Evolutionary conservation across 2,797 vertebrate species (phyloP).

Genomic region (Darevskia mixta): DNA sequence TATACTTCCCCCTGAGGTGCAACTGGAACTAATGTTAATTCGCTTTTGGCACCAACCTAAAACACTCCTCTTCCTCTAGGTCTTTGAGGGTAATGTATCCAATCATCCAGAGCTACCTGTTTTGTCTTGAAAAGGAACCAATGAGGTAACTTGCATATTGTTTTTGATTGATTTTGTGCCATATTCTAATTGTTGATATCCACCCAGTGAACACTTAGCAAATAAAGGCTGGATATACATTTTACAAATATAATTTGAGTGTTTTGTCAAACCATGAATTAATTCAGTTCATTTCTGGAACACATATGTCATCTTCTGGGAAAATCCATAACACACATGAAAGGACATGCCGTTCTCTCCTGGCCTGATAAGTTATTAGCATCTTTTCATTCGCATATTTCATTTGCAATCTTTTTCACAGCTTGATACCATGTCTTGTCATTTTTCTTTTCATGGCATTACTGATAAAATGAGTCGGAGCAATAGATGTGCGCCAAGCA

Average conservation of each 20-base stretch:
- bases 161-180: too few species aligned
- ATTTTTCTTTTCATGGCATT: neutral
- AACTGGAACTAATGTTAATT: too few species aligned
- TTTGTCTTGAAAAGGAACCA: too few species aligned
- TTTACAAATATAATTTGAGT: neutral
- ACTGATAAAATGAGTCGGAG: neutral
- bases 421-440: neutral
- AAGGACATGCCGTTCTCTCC: neutral
- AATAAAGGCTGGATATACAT: neutral
- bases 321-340: slow-evolving; percentile 1
- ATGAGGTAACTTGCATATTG: too few species aligned
- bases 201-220: too few species aligned
- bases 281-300: neutral
- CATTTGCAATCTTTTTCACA: neutral
- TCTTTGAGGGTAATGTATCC: too few species aligned
- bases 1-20: too few species aligned
- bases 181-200: too few species aligned
- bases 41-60: too few species aligned
- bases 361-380: neutral
- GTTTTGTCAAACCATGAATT: neutral
- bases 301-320: neutral
- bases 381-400: neutral
- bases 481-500: neutral
- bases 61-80: too few species aligned
- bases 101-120: too few species aligned